Evolutionary conservation across 2,113 vertebrate species (phyloP), one percentile per base, ranked within the genome.

Genomic region (Mobula hypostoma): DNA sequence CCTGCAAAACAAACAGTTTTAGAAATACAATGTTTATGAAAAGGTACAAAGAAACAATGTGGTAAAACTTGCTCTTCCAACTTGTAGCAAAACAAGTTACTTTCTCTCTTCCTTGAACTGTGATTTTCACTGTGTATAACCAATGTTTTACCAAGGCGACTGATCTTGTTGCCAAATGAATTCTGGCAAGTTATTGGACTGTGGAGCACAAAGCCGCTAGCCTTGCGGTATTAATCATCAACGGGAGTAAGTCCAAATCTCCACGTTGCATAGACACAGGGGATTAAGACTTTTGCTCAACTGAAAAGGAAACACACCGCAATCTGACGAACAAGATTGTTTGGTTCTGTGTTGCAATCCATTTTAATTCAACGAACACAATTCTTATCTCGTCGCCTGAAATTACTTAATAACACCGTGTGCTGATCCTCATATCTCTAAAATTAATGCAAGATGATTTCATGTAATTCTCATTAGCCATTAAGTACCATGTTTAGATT

Each of bases 1-100:
- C 97, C 99, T 99, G 97, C 96, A 98, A 83, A 78, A 29, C 63
- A 87, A 93, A 79, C 79, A 27, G 19, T n/a, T 56, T 94, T n/a
- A 94, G 56, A n/a, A 80, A 70, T 61, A 15, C 29, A 7, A 29
- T 11, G n/a, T 14, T 5, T 61, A 21, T 56, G 76, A 79, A 7
- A 77, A 11, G 5, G 63, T 19, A 24, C 3, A 93, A 32, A 32
- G 72, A 24, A 48, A 21, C 80, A 83, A 56, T 24, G 80, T 56
- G 48, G 48, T 19, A 83, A 5, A 58, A 58, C 85, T 87, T 87
- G 58, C 83, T 87, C 4, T 61, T 87, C 27, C 83, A 63, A 21
- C 48, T 48, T 48, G 48, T 48, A 48, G 48, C 48, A 48, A 48
- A 48, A 48, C 9, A 61, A 63, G 27, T 32, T 88, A 17, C 36